phyloP scores from a whole-genome alignment of 2,888 invertebrate species.

The Eupithecia subfuscata region DNA sequence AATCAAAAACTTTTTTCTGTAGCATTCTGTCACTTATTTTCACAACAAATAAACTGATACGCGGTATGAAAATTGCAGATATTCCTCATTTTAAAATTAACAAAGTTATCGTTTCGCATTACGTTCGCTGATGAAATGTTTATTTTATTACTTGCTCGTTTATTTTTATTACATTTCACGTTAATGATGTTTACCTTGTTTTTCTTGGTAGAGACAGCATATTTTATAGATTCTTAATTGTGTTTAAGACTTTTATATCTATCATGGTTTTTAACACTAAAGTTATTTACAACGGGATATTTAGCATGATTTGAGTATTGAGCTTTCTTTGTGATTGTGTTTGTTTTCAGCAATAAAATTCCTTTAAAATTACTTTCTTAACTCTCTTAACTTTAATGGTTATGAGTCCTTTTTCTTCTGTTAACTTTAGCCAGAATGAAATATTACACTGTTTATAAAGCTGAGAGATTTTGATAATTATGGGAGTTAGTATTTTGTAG shows the following conservation, averaged over 20 bases:
- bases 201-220: neutral
- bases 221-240: neutral
- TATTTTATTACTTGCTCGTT: slow-evolving; percentile 11
- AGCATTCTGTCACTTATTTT: neutral
- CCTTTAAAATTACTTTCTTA: neutral
- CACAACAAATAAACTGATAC: neutral
- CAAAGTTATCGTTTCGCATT: slow-evolving; percentile 1
- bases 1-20: neutral
- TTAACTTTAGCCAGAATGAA: neutral
- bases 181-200: slow-evolving; percentile 1
- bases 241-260: too few species aligned
- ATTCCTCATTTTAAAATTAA: neutral
- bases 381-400: neutral
- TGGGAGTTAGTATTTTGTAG: neutral
- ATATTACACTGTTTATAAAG: neutral
- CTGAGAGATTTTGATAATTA: neutral
- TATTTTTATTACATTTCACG: slow-evolving; percentile 9
- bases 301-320: too few species aligned
- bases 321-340: too few species aligned
- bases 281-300: too few species aligned
- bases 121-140: slow-evolving; percentile 7
- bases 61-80: neutral
- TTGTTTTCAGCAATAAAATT: neutral
- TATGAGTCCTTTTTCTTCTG: neutral
- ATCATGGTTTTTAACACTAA: too few species aligned